Percentiles rank a stretch among this genome's conserved stretches.
Conservation (phyloP, 2,113 vertebrate species). For the Ammospiza nelsoni region DNA sequence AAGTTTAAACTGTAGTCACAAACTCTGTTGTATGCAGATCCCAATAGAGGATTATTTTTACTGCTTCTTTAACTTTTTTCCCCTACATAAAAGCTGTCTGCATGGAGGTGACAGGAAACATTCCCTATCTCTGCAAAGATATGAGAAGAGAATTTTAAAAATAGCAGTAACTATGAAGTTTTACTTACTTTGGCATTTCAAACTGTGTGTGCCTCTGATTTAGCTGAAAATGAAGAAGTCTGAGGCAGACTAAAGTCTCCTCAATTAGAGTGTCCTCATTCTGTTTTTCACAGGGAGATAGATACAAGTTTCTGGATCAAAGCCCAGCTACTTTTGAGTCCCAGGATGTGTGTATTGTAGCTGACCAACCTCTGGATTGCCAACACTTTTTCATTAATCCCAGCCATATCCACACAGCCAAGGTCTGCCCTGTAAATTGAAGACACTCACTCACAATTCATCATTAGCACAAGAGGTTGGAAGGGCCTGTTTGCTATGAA, state of each 20-base stretch:
- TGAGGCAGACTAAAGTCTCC: background rate
- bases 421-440: background rate
- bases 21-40: background rate
- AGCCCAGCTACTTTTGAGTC: background rate
- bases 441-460: background rate
- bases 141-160: background rate
- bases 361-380: background rate
- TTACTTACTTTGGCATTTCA: slow-evolving; percentile 10
- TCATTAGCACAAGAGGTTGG: background rate
- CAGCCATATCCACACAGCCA: background rate
- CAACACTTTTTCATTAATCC: background rate
- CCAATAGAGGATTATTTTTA: background rate
- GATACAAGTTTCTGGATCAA: background rate
- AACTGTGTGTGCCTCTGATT: background rate
- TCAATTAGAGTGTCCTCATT: background rate
- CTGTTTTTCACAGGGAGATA: background rate
- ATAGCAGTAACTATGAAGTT: background rate
- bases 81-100: background rate
- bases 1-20: background rate
- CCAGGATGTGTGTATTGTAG: background rate
- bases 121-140: background rate
- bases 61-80: background rate
- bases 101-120: background rate
- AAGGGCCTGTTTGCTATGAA: background rate
- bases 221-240: background rate